Evolutionary conservation across 2,113 vertebrate species (phyloP), one percentile per base, ranked within the genome.

Genomic region (Coregonus clupeaformis): DNA sequence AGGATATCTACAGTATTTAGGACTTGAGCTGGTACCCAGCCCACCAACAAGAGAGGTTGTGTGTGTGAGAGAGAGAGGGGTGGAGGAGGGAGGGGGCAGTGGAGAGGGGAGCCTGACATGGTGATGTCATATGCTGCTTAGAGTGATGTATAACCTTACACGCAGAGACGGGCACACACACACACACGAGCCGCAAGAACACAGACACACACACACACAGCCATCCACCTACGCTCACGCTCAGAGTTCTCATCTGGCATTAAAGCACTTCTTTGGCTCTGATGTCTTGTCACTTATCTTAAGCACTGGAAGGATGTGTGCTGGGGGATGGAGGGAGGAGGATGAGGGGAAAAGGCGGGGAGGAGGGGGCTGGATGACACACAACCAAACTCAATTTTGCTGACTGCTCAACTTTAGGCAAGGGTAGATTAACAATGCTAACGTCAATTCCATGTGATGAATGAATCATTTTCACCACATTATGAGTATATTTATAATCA

Each of bases 211-310:
- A 52, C 4, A 2, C 49, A 52, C 16, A 36, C n/a, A 69, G 25
- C 22, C 76, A 85, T 84, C 88, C 81, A 42, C 82, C 83, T 84
- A 89, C 81, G 5, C 72, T 29, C 24, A 47, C 7, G 36, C 73
- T 70, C 77, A 57, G 73, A 83, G 82, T 84, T 90, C 85, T 87
- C 87, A 78, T 80, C 80, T 84, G 82, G 80, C 82, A 89, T 89
- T 89, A 89, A 85, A 87, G 84, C 80, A 52, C 79, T 79, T 85
- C 80, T 87, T 88, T 84, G 83, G 85, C 87, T 87, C 86, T 83
- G 90, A 90, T 87, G 87, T 86, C 85, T 89, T 90, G 90, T 92
- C 88, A 86, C 90, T 91, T 91, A 91, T 89, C 87, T 89, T 88
- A 89, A 92, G 86, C 87, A 83, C 78, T 80, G 78, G 81, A 78